A percentile compares a stretch with the other conserved stretches of the same genome.
These are phyloP conservation scores for Onychostruthus taczanowskii DNA, from an alignment of 2,113 vertebrate genomes.

Conservation along the genomic window DNA sequence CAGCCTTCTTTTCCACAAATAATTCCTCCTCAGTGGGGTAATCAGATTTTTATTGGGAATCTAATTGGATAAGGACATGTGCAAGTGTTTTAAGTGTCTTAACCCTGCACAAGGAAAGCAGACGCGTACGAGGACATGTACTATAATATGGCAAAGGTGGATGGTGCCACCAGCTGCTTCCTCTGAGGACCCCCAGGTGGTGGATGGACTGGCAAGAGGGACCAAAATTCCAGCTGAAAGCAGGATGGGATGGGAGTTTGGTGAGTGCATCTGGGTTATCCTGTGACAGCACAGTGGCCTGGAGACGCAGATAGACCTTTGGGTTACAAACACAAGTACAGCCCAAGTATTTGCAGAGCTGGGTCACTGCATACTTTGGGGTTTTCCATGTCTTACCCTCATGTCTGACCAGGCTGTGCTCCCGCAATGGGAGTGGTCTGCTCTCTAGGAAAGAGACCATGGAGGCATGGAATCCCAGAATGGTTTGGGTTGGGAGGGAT, in stretches of 20 bases:
- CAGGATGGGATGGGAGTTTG: neutral
- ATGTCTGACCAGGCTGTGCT: neutral
- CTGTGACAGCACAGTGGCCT: neutral
- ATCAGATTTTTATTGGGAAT: neutral
- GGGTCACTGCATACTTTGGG: neutral
- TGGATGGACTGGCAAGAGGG: neutral
- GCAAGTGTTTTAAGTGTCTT: neutral
- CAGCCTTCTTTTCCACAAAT: neutral
- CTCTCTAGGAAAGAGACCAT: neutral
- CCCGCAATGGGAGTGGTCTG: neutral
- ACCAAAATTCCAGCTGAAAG: neutral
- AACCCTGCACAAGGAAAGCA: neutral
- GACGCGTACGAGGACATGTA: rapidly evolving
- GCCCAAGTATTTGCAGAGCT: neutral
- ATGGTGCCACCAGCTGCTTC: neutral
- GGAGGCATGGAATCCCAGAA: neutral
- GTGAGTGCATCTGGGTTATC: neutral
- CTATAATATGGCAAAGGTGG: neutral
- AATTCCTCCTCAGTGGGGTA: neutral
- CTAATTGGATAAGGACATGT: neutral
- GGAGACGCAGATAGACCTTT: neutral
- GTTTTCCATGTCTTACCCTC: neutral
- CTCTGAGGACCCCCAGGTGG: neutral
- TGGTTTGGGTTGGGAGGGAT: neutral
- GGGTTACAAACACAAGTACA: neutral